Conservation (phyloP, 35 echinoderm and acorn worm species). For the Heliocidaris tuberculata region DNA sequence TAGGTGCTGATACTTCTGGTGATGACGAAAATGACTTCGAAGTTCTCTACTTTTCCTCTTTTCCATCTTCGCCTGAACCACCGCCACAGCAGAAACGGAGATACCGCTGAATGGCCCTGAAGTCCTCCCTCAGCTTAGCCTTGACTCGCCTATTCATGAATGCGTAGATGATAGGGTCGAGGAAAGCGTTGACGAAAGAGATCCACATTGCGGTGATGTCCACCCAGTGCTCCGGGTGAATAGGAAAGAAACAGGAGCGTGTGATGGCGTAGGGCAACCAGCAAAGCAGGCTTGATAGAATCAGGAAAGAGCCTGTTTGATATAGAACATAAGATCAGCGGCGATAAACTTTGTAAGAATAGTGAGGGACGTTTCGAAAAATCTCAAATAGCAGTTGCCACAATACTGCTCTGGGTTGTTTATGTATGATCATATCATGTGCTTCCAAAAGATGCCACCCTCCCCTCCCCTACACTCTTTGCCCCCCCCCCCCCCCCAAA, state of each 20-base stretch:
- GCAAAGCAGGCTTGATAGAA: constrained; percentile 8
- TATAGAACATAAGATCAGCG: not conserved
- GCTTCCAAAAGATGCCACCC: too few species aligned
- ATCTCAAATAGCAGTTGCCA: too few species aligned
- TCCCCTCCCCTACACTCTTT: too few species aligned
- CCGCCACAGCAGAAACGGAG: not conserved
- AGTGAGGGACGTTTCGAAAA: too few species aligned
- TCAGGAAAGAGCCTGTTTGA: constrained; percentile 5
- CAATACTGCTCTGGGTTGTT: too few species aligned
- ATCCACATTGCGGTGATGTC: constrained; percentile 31
- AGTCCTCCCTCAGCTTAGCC: not conserved
- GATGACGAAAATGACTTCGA: not conserved
- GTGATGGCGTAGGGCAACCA: constrained; percentile 34
- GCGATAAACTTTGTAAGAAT: too few species aligned
- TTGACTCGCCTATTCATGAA: constrained; percentile 42
- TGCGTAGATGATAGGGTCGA: constrained; percentile 20
- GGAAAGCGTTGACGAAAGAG: constrained; percentile 29
- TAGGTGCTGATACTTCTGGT: not conserved
- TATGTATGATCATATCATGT: too few species aligned
- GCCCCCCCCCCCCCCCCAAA: too few species aligned
- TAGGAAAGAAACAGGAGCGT: constrained; percentile 27
- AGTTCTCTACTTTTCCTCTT: not conserved
- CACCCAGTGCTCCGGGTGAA: not conserved
- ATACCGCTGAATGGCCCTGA: not conserved
- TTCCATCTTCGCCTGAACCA: not conserved